Evolutionary conservation across 1,140 invertebrate genomes (phyloP), one percentile per base, ranked within the genome.

Genomic region (Plectrocnemia conspersa): DNA sequence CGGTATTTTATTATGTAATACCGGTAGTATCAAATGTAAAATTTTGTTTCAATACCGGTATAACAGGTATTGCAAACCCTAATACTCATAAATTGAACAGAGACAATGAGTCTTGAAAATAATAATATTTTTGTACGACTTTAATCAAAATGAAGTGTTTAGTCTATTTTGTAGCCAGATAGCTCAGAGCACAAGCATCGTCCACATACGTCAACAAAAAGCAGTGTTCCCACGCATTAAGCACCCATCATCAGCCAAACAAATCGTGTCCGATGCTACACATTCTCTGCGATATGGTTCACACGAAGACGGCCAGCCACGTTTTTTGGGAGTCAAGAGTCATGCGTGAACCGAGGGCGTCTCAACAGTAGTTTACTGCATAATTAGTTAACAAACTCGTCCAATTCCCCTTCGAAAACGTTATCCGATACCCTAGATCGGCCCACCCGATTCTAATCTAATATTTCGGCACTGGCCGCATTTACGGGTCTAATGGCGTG

Each of bases 141-240:
- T n/a, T n/a, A n/a, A n/a, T n/a, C n/a, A n/a, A n/a, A n/a, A n/a
- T n/a, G n/a, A n/a, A n/a, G n/a, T n/a, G n/a, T n/a, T n/a, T n/a
- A n/a, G n/a, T n/a, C n/a, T n/a, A n/a, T n/a, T n/a, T n/a, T n/a
- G n/a, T n/a, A n/a, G n/a, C n/a, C n/a, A n/a, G n/a, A n/a, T n/a
- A n/a, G n/a, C n/a, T n/a, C n/a, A n/a, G n/a, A n/a, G n/a, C n/a
- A n/a, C n/a, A n/a, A n/a, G n/a, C n/a, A n/a, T n/a, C n/a, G n/a
- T n/a, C n/a, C n/a, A n/a, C n/a, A n/a, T n/a, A n/a, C n/a, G n/a
- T 52, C 32, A 29, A 33, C 25, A 56, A 59, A 59, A 56, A 53
- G 56, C 47, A 48, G 47, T 59, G 52, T 59, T 59, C 58, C 58
- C 58, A 59, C 53, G 58, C 22, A 24, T 35, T n/a, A 29, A 29